These are phyloP conservation scores for Telmatherina bonti DNA, from an alignment of 2,797 vertebrate genomes.

Conservation along the genomic window DNA sequence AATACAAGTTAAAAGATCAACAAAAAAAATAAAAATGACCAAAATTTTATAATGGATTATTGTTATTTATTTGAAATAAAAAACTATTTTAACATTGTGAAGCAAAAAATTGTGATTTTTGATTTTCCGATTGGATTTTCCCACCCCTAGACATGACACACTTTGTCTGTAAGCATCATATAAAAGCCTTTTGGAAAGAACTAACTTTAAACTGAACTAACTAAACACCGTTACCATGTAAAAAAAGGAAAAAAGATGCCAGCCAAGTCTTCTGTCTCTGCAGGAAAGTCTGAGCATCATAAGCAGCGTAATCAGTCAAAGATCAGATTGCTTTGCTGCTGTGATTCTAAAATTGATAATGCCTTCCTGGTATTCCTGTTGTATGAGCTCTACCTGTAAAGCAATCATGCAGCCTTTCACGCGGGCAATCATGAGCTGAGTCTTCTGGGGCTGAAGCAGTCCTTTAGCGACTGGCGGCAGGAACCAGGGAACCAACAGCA, in stretches of 20 bases:
- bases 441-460: conserved; percentile 47
- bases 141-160: neutral
- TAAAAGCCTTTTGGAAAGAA: conserved; percentile 8
- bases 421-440: conserved; percentile 53
- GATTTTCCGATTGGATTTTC: no score
- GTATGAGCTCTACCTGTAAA: conserved; percentile 25
- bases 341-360: conserved; percentile 3
- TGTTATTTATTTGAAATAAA: no score
- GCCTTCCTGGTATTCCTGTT: conserved; percentile 11
- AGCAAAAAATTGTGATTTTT: no score
- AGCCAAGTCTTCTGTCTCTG: neutral
- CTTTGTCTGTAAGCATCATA: conserved; percentile 21
- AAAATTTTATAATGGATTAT: no score
- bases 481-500: conserved; percentile 66
- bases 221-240: neutral
- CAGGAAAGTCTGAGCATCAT: neutral
- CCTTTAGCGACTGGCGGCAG: conserved; percentile 44
- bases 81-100: no score
- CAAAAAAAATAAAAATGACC: no score
- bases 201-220: conserved; percentile 14
- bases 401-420: conserved; percentile 49
- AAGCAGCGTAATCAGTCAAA: neutral
- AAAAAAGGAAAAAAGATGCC: neutral
- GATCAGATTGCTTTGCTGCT: conserved; percentile 20
- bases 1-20: no score